Conservation (phyloP, 1,140 invertebrate species). For the Eufriesea mexicana region DNA sequence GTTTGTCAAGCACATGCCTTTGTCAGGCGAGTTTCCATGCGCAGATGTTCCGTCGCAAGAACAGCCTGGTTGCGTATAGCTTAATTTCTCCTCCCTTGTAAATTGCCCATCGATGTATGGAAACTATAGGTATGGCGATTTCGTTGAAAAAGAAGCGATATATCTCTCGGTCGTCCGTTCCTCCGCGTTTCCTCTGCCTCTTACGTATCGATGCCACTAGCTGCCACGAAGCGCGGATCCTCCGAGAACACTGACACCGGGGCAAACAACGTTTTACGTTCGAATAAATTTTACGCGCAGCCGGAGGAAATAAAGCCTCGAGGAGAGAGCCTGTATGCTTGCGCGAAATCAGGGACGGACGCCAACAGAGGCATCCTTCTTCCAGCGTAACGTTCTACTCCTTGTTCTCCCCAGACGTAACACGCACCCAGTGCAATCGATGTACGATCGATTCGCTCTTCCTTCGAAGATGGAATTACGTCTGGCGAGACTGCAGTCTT, state of each 20-base stretch:
- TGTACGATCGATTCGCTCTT: no score
- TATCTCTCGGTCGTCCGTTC: no score
- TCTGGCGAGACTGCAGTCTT: no score
- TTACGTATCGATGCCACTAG: background rate
- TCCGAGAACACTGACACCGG: background rate
- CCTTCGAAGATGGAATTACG: no score
- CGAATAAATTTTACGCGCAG: background rate
- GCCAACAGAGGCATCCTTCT: background rate
- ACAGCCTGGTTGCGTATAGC: no score
- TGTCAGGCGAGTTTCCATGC: background rate
- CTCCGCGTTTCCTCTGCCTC: no score
- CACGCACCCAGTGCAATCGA: no score
- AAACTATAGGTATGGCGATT: background rate
- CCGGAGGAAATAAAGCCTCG: background rate
- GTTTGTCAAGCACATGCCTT: constrained; percentile 17
- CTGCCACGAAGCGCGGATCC: background rate
- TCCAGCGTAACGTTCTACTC: background rate
- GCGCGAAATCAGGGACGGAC: background rate
- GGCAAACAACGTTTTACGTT: background rate
- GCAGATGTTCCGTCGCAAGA: background rate
- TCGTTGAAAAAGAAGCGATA: no score
- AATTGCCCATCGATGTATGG: background rate
- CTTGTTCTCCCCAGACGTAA: no score
- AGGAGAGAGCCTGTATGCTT: background rate
- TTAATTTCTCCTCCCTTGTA: background rate